Percentiles rank a stretch among this genome's conserved stretches.
phyloP scores from a whole-genome alignment of 1,140 invertebrate species.

The Drosophila ananassae region DNA sequence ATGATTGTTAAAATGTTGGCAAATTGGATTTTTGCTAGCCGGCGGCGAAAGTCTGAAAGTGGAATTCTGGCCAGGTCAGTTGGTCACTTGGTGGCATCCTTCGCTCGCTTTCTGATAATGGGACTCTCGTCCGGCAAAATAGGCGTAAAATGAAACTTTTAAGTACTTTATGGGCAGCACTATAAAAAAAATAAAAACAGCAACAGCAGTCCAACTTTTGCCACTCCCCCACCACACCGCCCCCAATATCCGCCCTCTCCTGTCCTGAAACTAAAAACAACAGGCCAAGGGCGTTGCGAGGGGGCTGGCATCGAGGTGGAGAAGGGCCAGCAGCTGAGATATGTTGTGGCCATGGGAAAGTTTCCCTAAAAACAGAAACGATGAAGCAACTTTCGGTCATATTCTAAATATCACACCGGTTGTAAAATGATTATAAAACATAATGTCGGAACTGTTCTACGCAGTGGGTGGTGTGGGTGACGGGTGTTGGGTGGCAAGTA shows the following conservation, averaged over 20 bases:
- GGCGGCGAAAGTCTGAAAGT: constrained; percentile 22
- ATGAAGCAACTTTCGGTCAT: constrained; percentile 67
- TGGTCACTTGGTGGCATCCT: constrained; percentile 46
- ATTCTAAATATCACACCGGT: constrained; percentile 75
- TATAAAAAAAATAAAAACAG: constrained; percentile 63
- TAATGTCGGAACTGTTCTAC: constrained; percentile 47
- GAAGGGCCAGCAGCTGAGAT: constrained; percentile 36
- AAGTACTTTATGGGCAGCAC: constrained; percentile 81
- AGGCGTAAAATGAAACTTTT: constrained; percentile 83
- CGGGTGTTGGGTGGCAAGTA: background rate
- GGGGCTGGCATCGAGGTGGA: background rate
- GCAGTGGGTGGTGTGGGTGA: background rate
- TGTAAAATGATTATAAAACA: constrained; percentile 81
- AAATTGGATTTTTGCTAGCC: constrained; percentile 71
- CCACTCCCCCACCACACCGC: background rate
- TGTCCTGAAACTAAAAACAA: constrained; percentile 59
- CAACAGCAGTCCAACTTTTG: constrained; percentile 53
- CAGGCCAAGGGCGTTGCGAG: constrained; percentile 8
- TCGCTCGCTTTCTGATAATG: constrained; percentile 61
- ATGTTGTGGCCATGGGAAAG: constrained; percentile 47
- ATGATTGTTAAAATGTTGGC: constrained; percentile 80
- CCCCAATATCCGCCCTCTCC: constrained; percentile 13
- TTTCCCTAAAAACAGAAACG: constrained; percentile 42
- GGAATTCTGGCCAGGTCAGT: constrained; percentile 30
- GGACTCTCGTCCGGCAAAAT: constrained; percentile 66